Evolutionary conservation across 2,888 invertebrate genomes (phyloP).

Genomic region (Agonopterix heracliana): DNA sequence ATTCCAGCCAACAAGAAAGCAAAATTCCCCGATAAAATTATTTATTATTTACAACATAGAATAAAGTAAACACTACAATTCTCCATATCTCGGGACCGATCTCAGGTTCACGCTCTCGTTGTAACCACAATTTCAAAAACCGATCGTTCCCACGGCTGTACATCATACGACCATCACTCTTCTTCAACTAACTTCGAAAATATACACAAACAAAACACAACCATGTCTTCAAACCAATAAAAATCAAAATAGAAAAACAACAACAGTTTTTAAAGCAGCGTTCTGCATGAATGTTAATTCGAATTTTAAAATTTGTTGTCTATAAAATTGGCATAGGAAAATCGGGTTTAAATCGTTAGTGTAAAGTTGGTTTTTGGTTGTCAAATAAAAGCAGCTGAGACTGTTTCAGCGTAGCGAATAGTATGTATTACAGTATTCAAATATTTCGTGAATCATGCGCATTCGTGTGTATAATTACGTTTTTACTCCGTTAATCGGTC

Average conservation of each 20-base stretch:
- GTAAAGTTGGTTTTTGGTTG: conserved; percentile 19
- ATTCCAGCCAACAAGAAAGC: neutral
- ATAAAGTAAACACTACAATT: conserved; percentile 27
- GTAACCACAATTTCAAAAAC: conserved; percentile 45
- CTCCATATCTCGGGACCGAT: conserved; percentile 47
- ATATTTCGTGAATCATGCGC: conserved; percentile 65
- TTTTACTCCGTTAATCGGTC: conserved; percentile 52
- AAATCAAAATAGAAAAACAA: conserved; percentile 10
- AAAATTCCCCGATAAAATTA: too few species aligned
- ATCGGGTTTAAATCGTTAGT: conserved; percentile 3
- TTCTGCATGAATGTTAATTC: conserved; percentile 36
- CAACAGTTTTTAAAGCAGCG: conserved; percentile 29
- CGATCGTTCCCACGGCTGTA: conserved; percentile 63
- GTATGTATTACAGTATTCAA: conserved; percentile 51
- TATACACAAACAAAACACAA: conserved; percentile 22
- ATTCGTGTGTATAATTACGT: conserved; percentile 62
- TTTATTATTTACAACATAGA: conserved; percentile 10
- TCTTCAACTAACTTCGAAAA: conserved; percentile 28
- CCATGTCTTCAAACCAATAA: conserved; percentile 17
- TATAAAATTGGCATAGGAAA: conserved; percentile 7
- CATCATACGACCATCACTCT: conserved; percentile 48
- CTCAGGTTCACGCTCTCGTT: conserved; percentile 49
- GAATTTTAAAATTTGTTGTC: conserved; percentile 32
- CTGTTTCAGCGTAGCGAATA: conserved; percentile 39
- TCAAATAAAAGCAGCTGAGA: conserved; percentile 20